These are phyloP conservation scores for Hiodon alosoides DNA, from an alignment of 2,113 vertebrate species.

Conservation along the genomic window DNA sequence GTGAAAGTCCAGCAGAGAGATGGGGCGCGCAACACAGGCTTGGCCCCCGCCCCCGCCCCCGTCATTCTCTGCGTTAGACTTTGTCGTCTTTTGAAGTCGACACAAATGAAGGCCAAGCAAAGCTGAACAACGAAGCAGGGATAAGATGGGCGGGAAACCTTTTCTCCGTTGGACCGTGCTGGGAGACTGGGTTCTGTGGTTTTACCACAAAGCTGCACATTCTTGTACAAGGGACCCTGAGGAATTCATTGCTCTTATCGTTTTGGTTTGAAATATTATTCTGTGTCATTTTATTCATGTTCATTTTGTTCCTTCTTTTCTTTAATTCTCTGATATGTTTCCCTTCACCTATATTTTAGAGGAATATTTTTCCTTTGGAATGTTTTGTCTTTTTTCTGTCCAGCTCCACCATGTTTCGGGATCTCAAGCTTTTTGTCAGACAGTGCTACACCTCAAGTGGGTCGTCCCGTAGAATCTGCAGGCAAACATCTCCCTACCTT, in stretches of 20 bases:
- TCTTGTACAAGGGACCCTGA: background rate
- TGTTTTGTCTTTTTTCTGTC: background rate
- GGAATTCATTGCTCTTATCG: background rate
- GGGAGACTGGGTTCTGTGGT: background rate
- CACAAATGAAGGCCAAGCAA: background rate
- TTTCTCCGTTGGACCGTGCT: background rate
- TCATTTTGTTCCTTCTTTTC: background rate
- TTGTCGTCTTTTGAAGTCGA: background rate
- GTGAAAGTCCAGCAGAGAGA: slow-evolving; percentile 29
- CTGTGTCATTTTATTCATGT: background rate
- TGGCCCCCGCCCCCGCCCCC: background rate
- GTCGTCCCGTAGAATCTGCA: too few species aligned
- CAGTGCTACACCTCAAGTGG: too few species aligned
- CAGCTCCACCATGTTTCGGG: background rate
- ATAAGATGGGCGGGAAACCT: background rate
- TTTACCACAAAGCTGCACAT: background rate
- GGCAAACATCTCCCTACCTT: too few species aligned
- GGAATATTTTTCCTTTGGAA: too few species aligned
- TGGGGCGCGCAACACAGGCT: too few species aligned
- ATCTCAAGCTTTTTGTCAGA: too few species aligned
- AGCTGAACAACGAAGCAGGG: background rate
- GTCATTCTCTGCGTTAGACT: background rate
- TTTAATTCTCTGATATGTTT: background rate
- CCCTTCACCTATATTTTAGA: too few species aligned
- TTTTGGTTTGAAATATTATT: background rate